A percentile compares a stretch with the other conserved stretches of the same genome.
Evolutionary conservation across 2,113 vertebrate species (phyloP).

Genomic region (Cichladusa arquata): DNA sequence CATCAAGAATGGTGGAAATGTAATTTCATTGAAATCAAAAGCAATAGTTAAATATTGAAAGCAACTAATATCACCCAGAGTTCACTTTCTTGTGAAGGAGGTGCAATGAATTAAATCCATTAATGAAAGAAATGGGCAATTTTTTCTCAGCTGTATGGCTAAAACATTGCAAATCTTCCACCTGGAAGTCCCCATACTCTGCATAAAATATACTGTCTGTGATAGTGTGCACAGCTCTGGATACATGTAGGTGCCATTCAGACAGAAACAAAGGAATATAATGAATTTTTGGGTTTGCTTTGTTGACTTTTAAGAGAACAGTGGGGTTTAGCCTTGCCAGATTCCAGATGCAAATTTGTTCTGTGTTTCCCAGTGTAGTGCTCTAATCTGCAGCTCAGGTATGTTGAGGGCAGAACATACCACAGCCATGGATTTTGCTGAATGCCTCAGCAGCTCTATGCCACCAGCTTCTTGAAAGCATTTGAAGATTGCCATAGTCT

Average conservation of each 20-base stretch:
- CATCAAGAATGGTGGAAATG: not conserved
- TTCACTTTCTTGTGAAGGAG: not conserved
- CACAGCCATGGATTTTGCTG: not conserved
- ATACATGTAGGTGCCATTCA: not conserved
- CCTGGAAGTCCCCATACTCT: not conserved
- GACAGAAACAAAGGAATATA: not conserved
- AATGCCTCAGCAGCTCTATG: not conserved
- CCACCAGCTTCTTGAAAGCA: not conserved
- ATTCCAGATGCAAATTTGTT: not conserved
- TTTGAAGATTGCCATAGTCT: not conserved
- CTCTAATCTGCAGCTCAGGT: not conserved
- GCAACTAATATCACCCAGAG: not conserved
- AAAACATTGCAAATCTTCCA: not conserved
- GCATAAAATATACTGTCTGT: not conserved
- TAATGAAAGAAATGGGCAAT: not conserved
- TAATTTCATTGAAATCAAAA: not conserved
- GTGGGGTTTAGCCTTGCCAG: not conserved
- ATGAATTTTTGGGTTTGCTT: not conserved
- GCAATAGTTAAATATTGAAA: not conserved
- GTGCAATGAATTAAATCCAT: not conserved
- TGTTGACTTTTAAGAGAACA: not conserved
- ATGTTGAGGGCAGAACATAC: not conserved
- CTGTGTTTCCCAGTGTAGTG: not conserved
- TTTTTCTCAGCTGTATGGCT: not conserved
- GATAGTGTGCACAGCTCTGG: not conserved